A percentile compares a stretch with the other conserved stretches of the same genome.
Evolutionary conservation across 2,113 vertebrate species (phyloP).

Genomic region (Guaruba guarouba): DNA sequence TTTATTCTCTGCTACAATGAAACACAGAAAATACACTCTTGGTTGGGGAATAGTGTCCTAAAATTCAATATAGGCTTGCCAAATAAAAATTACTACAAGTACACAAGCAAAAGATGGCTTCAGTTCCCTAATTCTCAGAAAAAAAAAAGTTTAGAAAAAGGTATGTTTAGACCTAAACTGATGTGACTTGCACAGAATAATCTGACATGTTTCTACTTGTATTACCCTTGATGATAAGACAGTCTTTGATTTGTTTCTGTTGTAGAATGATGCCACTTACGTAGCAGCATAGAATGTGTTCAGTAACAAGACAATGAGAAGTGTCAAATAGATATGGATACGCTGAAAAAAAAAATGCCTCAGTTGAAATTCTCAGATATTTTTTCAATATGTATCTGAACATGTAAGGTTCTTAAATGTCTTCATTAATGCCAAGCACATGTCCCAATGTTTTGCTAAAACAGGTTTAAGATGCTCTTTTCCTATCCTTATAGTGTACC

Average conservation of each 20-base stretch:
- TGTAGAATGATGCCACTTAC: background rate
- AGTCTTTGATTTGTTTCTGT: background rate
- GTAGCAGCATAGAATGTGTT: background rate
- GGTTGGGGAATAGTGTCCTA: background rate
- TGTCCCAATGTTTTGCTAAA: background rate
- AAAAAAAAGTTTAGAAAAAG: background rate
- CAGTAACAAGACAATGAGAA: background rate
- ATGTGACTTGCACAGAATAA: background rate
- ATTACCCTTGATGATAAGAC: background rate
- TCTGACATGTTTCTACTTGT: background rate
- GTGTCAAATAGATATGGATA: background rate
- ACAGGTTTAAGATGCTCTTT: background rate
- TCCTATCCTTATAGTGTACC: background rate
- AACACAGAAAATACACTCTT: background rate
- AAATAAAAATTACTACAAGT: background rate
- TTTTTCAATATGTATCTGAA: background rate
- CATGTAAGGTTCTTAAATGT: background rate
- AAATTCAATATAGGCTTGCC: background rate
- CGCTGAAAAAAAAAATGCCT: background rate
- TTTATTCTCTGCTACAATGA: background rate
- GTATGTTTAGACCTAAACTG: background rate
- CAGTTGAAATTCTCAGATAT: background rate
- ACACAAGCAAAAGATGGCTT: background rate
- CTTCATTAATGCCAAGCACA: background rate
- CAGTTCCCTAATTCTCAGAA: background rate